Evolutionary conservation across 2,888 invertebrate species (phyloP).

Genomic region (Dolichopus griseipennis): DNA sequence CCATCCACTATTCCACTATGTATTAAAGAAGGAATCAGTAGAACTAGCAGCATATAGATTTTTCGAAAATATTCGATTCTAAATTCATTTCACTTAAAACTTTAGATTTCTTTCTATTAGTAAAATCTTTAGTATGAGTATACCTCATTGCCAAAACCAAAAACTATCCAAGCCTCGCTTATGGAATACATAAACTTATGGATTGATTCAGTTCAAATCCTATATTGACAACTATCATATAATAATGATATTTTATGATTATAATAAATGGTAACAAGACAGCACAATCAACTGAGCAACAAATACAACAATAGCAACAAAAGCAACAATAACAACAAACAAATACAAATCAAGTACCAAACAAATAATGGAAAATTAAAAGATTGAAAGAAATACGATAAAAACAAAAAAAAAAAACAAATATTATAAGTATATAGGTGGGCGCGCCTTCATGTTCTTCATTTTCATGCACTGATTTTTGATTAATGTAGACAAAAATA

Average conservation of each 20-base stretch:
- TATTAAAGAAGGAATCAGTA: not conserved
- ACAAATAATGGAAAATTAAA: not conserved
- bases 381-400: not conserved
- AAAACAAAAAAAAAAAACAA: not conserved
- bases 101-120: not conserved
- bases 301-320: not conserved
- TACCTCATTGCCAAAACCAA: too few species aligned
- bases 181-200: too few species aligned
- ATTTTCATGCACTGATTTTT: not conserved
- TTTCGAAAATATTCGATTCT: not conserved
- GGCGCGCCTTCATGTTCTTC: constrained; percentile 1
- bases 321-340: not conserved
- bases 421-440: not conserved
- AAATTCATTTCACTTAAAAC: not conserved
- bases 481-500: not conserved
- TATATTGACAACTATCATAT: too few species aligned
- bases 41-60: not conserved
- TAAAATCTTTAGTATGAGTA: not conserved
- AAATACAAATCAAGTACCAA: not conserved
- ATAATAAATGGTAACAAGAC: not conserved
- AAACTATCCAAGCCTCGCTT: too few species aligned
- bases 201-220: too few species aligned
- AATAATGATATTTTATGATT: not conserved
- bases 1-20: not conserved
- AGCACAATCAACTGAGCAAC: not conserved